Evolutionary conservation across 2,113 vertebrate genomes (phyloP).

Genomic region (Vulpes vulpes): DNA sequence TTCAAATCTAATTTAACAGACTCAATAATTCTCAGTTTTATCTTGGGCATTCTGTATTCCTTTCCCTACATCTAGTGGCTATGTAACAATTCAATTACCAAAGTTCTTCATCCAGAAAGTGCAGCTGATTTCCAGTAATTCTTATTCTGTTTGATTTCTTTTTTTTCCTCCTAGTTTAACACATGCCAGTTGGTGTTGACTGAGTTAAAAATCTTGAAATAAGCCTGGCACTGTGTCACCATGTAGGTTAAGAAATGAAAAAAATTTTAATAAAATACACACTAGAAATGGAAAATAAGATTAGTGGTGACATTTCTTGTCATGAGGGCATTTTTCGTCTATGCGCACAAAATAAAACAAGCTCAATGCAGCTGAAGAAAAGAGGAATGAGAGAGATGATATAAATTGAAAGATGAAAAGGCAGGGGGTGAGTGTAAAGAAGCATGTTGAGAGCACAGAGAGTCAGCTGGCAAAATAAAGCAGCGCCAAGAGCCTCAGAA

Average conservation of each 20-base stretch:
- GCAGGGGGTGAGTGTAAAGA: not conserved
- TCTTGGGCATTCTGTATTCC: conserved; percentile 66
- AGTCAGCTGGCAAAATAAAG: conserved; percentile 16
- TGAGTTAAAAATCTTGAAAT: conserved; percentile 78
- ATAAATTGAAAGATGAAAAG: conserved; percentile 60
- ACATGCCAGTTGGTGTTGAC: conserved; percentile 70
- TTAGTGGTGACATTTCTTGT: conserved; percentile 64
- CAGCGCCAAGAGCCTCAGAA: not conserved
- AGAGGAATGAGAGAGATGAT: conserved; percentile 22
- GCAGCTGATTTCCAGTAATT: conserved; percentile 71
- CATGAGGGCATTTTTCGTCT: conserved; percentile 55
- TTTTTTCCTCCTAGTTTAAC: conserved; percentile 55
- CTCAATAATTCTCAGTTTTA: conserved; percentile 73
- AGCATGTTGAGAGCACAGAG: not conserved
- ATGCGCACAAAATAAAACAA: conserved; percentile 47
- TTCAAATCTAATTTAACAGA: conserved; percentile 78
- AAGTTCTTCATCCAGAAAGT: conserved; percentile 80
- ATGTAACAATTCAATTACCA: conserved; percentile 82
- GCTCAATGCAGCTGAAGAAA: conserved; percentile 33
- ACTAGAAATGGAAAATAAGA: conserved; percentile 72
- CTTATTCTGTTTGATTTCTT: conserved; percentile 68
- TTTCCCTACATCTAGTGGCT: conserved; percentile 67
- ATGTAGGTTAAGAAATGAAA: conserved; percentile 46
- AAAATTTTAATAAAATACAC: conserved; percentile 70
- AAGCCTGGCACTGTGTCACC: conserved; percentile 51